phyloP scores from a whole-genome alignment of 2,797 vertebrate species.

The Acrossocheilus wenchowensis region DNA sequence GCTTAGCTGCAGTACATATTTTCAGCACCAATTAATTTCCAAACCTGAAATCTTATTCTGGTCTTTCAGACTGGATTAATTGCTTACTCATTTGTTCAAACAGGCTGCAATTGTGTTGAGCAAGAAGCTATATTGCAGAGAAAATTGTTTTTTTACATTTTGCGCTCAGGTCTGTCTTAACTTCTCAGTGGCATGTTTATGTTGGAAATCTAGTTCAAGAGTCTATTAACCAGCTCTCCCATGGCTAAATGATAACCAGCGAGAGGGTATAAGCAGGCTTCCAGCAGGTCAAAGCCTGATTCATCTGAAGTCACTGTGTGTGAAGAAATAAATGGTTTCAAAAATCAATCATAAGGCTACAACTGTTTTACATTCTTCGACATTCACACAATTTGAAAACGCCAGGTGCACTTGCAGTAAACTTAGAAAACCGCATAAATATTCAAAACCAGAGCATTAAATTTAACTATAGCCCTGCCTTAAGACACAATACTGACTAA shows the following conservation, averaged over 20 bases:
- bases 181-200: conserved; percentile 44
- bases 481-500: not conserved
- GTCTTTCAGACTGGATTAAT: conserved; percentile 7
- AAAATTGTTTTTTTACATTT: conserved; percentile 14
- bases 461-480: not conserved
- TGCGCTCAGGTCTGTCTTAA: conserved; percentile 4
- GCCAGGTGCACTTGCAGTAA: conserved; percentile 7
- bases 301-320: conserved; percentile 18
- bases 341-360: conserved; percentile 32
- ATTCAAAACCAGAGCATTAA: not conserved
- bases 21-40: conserved; percentile 4
- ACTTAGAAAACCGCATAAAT: not conserved
- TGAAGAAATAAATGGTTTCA: conserved; percentile 20
- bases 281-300: conserved; percentile 30
- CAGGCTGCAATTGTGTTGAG: not conserved
- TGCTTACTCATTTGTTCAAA: conserved; percentile 4
- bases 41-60: not conserved
- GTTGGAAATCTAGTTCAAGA: conserved; percentile 36
- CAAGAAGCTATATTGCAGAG: not conserved
- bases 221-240: conserved; percentile 39
- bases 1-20: conserved; percentile 1
- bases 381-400: not conserved
- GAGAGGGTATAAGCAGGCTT: conserved; percentile 27
- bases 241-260: conserved; percentile 48
- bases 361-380: conserved; percentile 21